phyloP scores from a whole-genome alignment of 2,888 invertebrate species.

The Pammene fasciana region DNA sequence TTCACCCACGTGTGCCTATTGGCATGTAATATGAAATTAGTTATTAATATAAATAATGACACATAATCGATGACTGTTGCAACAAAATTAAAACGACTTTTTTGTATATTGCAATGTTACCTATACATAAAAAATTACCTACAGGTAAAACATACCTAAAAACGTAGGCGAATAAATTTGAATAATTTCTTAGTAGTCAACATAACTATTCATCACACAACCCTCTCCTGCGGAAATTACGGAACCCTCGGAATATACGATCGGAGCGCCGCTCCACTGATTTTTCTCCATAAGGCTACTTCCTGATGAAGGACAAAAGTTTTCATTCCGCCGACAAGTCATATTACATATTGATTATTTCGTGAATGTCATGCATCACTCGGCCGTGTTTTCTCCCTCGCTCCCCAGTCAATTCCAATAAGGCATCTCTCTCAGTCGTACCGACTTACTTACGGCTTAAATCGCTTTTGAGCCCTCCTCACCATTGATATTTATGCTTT shows the following conservation, averaged over 20 bases:
- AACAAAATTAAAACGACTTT: too few relatives aligned
- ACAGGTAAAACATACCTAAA: conserved; percentile 17
- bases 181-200: conserved; percentile 33
- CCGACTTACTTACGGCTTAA: conserved; percentile 52
- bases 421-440: conserved; percentile 44
- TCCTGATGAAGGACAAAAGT: conserved; percentile 47
- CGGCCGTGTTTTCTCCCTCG: conserved; percentile 60
- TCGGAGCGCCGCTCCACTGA: conserved; percentile 33
- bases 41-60: background rate
- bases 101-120: too few relatives aligned
- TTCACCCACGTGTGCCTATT: conserved; percentile 63
- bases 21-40: conserved; percentile 72
- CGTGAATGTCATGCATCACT: conserved; percentile 63
- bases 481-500: conserved; percentile 77
- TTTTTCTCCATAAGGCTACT: conserved; percentile 36
- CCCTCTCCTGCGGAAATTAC: conserved; percentile 36
- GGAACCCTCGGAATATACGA: conserved; percentile 29
- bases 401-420: conserved; percentile 38
- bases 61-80: too few relatives aligned
- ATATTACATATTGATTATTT: conserved; percentile 66
- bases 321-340: conserved; percentile 42
- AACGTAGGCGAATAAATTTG: conserved; percentile 25
- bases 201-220: conserved; percentile 39
- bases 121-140: background rate
- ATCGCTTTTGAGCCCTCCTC: conserved; percentile 65